phyloP scores from a whole-genome alignment of 2,888 invertebrate genomes.

The Steinernema carpocapsae region DNA sequence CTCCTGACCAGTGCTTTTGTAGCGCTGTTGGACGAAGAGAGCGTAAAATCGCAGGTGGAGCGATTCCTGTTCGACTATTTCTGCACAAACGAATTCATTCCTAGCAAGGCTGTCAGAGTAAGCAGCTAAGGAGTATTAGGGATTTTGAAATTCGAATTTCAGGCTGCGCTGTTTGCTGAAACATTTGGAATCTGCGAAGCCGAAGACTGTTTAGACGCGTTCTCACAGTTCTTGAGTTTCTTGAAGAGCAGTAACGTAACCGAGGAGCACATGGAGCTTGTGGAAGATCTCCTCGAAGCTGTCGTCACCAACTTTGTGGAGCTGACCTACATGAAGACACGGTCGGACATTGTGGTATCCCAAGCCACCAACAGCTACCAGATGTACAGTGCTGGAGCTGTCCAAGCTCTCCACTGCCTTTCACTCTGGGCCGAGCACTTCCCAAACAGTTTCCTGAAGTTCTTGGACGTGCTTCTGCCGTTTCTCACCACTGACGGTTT shows the following conservation, averaged over 20 bases:
- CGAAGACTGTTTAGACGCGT: background rate
- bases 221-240: background rate
- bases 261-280: background rate
- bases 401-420: background rate
- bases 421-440: background rate
- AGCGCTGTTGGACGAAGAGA: background rate
- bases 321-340: background rate
- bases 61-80: background rate
- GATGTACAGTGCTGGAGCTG: background rate
- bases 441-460: slow-evolving; percentile 29
- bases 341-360: background rate
- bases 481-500: background rate
- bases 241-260: background rate
- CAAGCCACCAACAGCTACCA: background rate
- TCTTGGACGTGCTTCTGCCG: background rate
- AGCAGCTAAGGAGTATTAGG: background rate
- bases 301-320: background rate
- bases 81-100: background rate
- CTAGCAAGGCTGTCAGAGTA: background rate
- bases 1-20: background rate
- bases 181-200: background rate
- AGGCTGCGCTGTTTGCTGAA: slow-evolving; percentile 9
- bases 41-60: background rate
- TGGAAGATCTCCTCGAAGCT: background rate
- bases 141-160: background rate